Base-by-base conservation (phyloP, 2,113 vertebrate species). In the Macrotus californicus region DNA sequence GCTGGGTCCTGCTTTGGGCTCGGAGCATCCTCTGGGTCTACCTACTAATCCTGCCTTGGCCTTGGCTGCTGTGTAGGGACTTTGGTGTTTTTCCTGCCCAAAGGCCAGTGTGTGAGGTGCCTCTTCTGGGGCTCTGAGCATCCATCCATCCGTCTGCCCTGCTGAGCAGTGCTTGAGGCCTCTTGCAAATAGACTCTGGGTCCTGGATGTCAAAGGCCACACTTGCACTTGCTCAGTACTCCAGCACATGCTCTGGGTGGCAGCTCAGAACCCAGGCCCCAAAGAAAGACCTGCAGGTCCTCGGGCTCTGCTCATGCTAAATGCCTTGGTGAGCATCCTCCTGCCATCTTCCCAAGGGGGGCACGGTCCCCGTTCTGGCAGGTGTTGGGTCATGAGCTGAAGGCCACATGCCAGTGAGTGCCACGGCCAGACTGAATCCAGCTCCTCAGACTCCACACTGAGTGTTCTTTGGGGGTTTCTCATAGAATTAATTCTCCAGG, bases 91-190 rank as follows among this genome's bases (percentile, higher is more conserved):
- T 21, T 7, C 46, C 6, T 56, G 79, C 43, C 36, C 24, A 12
- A 22, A 52, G 46, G n/a, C 34, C 59, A 8, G 2, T 24, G 52
- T 52, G 75, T 31, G 22, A 54, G 82, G 16, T 43, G 59, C 41
- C 43, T 14, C 22, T 21, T 1, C 0, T 0, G 0, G 7, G 48
- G 56, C 41, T 6, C 39, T 1, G 21, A 48, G 39, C 13, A 3
- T 15, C 18, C 1, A 1, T 19, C 18, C 1, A 0, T 19, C 54
- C 1, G 26, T 16, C 61, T 48, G 41, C 46, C 36, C 31, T 18
- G 36, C 59, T 0, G 36, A 15, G 73, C 34, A 18, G 69, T 22
- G 18, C 22, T 6, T 1, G 36, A 69, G 75, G 22, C 52, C 48
- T 1, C 54, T 14, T 13, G 3, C 70, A 73, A 36, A 36, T 9